A percentile compares a stretch with the other conserved stretches of the same genome.
Evolutionary conservation across 1,140 invertebrate species (phyloP).

Genomic region (Lepeophtheirus salmonis): DNA sequence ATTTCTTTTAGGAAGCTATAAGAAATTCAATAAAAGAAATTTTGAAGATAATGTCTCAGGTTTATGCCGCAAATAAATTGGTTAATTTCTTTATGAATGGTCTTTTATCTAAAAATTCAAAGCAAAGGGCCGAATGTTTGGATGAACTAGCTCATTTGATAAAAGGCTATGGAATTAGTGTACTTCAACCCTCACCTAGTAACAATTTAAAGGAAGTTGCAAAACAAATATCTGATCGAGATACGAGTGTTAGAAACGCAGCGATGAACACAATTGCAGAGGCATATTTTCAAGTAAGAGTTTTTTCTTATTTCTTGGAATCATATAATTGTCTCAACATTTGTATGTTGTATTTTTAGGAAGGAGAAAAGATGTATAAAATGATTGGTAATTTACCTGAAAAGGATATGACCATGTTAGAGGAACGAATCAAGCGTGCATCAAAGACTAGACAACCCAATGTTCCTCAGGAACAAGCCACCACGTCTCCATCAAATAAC

Average conservation of each 20-base stretch:
- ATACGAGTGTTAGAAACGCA: constrained; percentile 86
- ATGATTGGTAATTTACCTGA: constrained; percentile 76
- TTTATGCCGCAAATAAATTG: constrained; percentile 75
- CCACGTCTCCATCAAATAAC: not conserved
- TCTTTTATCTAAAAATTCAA: constrained; percentile 84
- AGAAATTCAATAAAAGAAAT: constrained; percentile 65
- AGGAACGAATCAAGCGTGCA: constrained; percentile 80
- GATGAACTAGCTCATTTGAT: constrained; percentile 73
- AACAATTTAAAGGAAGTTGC: constrained; percentile 76
- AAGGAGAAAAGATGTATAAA: constrained; percentile 77
- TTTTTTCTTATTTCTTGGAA: too few relatives aligned
- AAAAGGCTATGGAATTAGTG: constrained; percentile 59
- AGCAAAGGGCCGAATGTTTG: constrained; percentile 81
- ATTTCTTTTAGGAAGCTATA: constrained; percentile 57
- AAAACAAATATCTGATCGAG: constrained; percentile 79
- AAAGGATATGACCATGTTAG: constrained; percentile 77
- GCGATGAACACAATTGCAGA: constrained; percentile 82
- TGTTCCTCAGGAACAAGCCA: not conserved
- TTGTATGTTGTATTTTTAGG: constrained; percentile 23
- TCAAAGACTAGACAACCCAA: constrained; percentile 38
- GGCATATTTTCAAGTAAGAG: constrained; percentile 48
- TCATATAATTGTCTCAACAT: too few relatives aligned
- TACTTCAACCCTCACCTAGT: constrained; percentile 55
- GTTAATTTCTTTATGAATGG: constrained; percentile 82
- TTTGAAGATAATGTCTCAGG: constrained; percentile 58